Evolutionary conservation across 2,888 invertebrate species (phyloP).

Genomic region (Protonemura montana): DNA sequence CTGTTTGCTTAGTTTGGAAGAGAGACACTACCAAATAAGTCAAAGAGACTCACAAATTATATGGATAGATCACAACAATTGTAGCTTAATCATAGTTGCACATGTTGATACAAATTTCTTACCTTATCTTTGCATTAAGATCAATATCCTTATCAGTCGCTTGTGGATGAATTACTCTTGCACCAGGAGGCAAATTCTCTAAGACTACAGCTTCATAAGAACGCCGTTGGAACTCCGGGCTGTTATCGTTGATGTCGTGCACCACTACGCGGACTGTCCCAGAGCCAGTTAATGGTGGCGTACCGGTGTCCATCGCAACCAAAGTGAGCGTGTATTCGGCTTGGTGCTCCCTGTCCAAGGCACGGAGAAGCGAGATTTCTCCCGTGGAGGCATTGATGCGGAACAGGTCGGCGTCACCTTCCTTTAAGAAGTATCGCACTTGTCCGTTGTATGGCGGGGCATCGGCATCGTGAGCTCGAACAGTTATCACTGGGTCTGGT

Average conservation of each 20-base stretch:
- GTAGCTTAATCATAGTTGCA: no score
- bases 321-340: conserved; percentile 85
- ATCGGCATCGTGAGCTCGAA: conserved; percentile 90
- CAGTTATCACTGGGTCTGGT: conserved; percentile 68
- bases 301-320: conserved; percentile 94
- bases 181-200: conserved; percentile 84
- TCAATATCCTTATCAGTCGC: conserved; percentile 86
- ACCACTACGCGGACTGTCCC: conserved; percentile 89
- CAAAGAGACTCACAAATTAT: no score
- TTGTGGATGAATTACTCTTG: conserved; percentile 77
- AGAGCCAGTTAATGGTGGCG: conserved; percentile 90
- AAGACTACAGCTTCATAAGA: conserved; percentile 79
- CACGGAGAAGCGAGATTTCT: conserved; percentile 82
- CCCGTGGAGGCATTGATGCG: conserved; percentile 91
- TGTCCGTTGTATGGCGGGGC: conserved; percentile 88
- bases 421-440: conserved; percentile 91
- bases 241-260: conserved; percentile 93
- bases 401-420: conserved; percentile 90
- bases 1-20: no score
- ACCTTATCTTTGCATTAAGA: conserved; percentile 84
- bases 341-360: conserved; percentile 84
- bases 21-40: no score
- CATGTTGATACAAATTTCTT: no score
- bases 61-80: no score
- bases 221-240: conserved; percentile 85